Evolutionary conservation across 2,797 vertebrate genomes (phyloP), one percentile per base, ranked within the genome.

Genomic region (Acanthurus leucopareius): DNA sequence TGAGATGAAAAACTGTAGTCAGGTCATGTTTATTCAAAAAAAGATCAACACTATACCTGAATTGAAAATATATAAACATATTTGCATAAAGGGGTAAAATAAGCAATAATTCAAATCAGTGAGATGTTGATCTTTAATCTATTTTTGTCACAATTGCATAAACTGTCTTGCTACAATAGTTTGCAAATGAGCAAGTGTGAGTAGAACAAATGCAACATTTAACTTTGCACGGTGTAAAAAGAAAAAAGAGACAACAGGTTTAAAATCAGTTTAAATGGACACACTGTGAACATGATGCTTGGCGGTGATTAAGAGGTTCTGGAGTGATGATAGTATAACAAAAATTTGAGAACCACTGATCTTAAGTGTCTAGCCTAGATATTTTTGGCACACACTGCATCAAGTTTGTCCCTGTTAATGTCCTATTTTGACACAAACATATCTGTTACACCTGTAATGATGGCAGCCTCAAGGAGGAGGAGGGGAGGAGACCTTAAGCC

Each of bases 401-500:
- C 15, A 2, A 17, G 20, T 22, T 35, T 48, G 28, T 20, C 7
- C 11, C 7, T 35, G 38, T 71, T 5, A 19, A 6, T 20, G 25
- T 17, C 22, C 13, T 22, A 9, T 35, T 47, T 69, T 57, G 44
- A 57, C 58, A 63, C 10, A 61, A 60, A 79, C 22, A 49, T 47
- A 47, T 64, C 38, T 65, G 47, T 44, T 35, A 32, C 20, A 64
- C n/a, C 40, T 22, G 38, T 32, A 16, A 52, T 52, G 32, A 40
- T 52, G 47, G 20, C 6, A 19, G 19, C 14, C 1, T 44, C 8
- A 0, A 16, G 25, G 15, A 38, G 28, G 49, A 44, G 42, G 25
- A 42, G 66, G 14, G 25, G 51, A 48, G 19, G 54, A 32, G 53
- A 48, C 38, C 59, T 7, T 17, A 28, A 35, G 35, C 32, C 44